Evolutionary conservation across 2,797 vertebrate genomes (phyloP).

Genomic region (Esox lucius): DNA sequence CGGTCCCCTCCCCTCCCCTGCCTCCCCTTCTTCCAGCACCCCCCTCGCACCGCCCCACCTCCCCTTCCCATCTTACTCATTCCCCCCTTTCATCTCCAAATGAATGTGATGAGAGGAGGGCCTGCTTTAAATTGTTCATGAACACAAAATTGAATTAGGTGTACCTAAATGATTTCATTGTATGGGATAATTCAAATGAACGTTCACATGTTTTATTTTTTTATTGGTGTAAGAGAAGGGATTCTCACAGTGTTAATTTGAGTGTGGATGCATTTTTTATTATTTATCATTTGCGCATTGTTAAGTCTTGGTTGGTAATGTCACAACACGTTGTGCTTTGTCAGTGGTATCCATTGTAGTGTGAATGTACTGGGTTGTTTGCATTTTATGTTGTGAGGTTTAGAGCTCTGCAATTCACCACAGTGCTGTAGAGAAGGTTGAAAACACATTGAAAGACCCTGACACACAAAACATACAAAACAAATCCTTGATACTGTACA

Average conservation of each 20-base stretch:
- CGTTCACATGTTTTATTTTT: conserved; percentile 3
- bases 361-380: neutral
- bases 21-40: neutral
- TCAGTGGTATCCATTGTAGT: conserved; percentile 6
- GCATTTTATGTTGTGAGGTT: neutral
- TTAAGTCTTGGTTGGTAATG: neutral
- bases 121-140: conserved; percentile 22
- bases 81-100: conserved; percentile 1
- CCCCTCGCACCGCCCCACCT: neutral
- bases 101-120: conserved; percentile 3
- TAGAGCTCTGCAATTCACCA: neutral
- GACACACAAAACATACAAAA: neutral
- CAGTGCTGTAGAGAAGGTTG: neutral
- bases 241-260: conserved; percentile 12
- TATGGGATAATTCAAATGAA: conserved; percentile 17
- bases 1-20: neutral
- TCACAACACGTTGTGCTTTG: neutral
- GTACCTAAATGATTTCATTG: conserved; percentile 19
- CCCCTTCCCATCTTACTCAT: neutral
- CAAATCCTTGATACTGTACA: neutral
- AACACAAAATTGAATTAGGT: conserved; percentile 25
- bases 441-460: neutral
- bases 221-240: conserved; percentile 11
- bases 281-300: conserved; percentile 13
- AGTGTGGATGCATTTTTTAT: conserved; percentile 8